Evolutionary conservation across 2,888 invertebrate genomes (phyloP), one percentile per base, ranked within the genome.

Genomic region (Miltochrista miniata): DNA sequence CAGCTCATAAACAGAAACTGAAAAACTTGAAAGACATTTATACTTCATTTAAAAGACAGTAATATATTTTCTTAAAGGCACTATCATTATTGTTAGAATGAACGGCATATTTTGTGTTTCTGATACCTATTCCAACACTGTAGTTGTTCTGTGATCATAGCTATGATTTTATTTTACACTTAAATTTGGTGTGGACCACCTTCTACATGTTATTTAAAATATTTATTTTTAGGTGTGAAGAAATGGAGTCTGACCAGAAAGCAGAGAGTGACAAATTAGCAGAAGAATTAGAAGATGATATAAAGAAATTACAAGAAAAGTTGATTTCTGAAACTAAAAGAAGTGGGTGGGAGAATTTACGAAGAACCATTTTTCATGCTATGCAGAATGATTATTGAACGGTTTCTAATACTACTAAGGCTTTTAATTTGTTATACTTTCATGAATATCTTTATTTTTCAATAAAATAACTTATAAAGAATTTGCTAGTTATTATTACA

Each of bases 311-410:
- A 36, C 84, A 89, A 60, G 74, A 85, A 43, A 86, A 88, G 70
- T 64, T 90, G 4, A 70, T 87, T 39, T 68, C 80, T 10, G 87
- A 90, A 56, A 85, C 87, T 14, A 89, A 85, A 52, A 76, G 81
- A 45, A 86, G 65, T 65, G 82, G 84, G 42, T 81, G 82, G 81
- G 87, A 90, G 59, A 79, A 76, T 13, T 62, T 90, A 36, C 75
- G 79, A 1, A 76, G 81, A 70, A 82, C 81, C 12, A 80, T 90
- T 48, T 79, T 85, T 54, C 79, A 86, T 70, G 80, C 81, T 73
- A 84, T 89, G 82, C 80, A 87, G 54, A 84, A 85, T 79, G 83
- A 85, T 65, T 76, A 83, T 61, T 85, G 54, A 57, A 46, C 45
- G 5, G 2, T 24, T 24, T 4, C 2, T 5, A 4, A 4, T 24